phyloP scores from a whole-genome alignment of 2,888 invertebrate species.

The Furcula furcula region DNA sequence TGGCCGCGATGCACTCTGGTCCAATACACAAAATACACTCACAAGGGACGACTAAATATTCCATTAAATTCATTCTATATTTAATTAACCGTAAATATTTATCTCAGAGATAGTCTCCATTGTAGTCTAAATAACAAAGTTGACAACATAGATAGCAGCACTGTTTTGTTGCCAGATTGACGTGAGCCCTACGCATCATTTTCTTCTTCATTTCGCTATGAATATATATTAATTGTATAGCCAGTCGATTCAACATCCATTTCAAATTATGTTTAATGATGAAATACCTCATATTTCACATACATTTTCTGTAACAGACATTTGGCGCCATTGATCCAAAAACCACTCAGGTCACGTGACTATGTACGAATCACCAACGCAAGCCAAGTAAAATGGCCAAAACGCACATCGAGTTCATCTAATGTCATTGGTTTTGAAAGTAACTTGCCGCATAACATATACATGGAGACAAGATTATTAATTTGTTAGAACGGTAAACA shows the following conservation, averaged over 20 bases:
- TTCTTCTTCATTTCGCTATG: slow-evolving; percentile 40
- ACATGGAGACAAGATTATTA: slow-evolving; percentile 65
- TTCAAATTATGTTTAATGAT: slow-evolving; percentile 33
- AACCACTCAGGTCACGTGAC: slow-evolving; percentile 80
- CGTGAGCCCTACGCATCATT: slow-evolving; percentile 76
- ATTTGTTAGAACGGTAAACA: slow-evolving; percentile 45
- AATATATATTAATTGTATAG: slow-evolving; percentile 37
- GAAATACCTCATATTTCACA: slow-evolving; percentile 54
- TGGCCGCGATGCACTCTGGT: slow-evolving; percentile 10
- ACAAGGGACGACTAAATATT: slow-evolving; percentile 35
- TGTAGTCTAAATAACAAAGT: slow-evolving; percentile 82
- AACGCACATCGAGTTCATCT: slow-evolving; percentile 80
- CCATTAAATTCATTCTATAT: slow-evolving; percentile 57
- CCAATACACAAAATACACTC: slow-evolving; percentile 39
- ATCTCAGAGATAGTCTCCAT: slow-evolving; percentile 84
- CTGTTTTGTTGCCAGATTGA: slow-evolving; percentile 82
- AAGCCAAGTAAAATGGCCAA: slow-evolving; percentile 82
- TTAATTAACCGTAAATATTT: slow-evolving; percentile 82
- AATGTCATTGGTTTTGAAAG: slow-evolving; percentile 76
- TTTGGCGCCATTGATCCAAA: slow-evolving; percentile 83
- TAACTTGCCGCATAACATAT: slow-evolving; percentile 67
- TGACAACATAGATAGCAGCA: slow-evolving; percentile 92
- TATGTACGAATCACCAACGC: slow-evolving; percentile 81
- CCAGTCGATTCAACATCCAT: slow-evolving; percentile 34
- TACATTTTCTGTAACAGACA: slow-evolving; percentile 78